These are phyloP conservation scores for Odontophorus gujanensis DNA, from an alignment of 2,113 vertebrate species.

Conservation along the genomic window DNA sequence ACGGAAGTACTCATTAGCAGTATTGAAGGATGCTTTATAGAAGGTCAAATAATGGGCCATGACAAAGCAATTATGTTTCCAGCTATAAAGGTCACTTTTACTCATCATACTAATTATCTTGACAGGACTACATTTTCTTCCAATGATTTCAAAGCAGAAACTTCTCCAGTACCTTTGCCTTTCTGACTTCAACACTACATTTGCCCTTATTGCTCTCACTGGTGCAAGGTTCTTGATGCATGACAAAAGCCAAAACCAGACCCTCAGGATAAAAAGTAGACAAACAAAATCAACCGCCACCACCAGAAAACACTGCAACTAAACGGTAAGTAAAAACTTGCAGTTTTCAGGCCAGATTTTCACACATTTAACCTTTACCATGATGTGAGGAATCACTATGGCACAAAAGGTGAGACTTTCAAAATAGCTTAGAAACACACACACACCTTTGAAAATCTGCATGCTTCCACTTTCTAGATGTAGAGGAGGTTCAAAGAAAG, in stretches of 20 bases:
- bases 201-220: not conserved
- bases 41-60: constrained; percentile 67
- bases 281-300: not conserved
- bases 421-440: not conserved
- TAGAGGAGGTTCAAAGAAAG: not conserved
- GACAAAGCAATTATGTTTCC: constrained; percentile 64
- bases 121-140: constrained; percentile 32
- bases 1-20: constrained; percentile 48
- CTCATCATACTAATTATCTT: constrained; percentile 66
- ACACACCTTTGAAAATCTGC: rapidly evolving
- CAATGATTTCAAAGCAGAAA: not conserved
- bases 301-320: not conserved
- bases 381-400: rapidly evolving
- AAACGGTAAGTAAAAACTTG: not conserved
- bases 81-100: constrained; percentile 68
- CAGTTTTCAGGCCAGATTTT: not conserved
- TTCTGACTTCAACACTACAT: not conserved
- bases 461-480: rapidly evolving
- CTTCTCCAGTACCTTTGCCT: not conserved
- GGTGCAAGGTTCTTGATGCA: not conserved
- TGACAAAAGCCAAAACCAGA: not conserved
- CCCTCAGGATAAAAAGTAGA: not conserved
- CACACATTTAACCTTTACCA: rapidly evolving
- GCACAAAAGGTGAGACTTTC: not conserved
- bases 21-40: constrained; percentile 33